These are phyloP conservation scores for Mimas tiliae DNA, from an alignment of 2,888 invertebrate species.

Conservation along the genomic window DNA sequence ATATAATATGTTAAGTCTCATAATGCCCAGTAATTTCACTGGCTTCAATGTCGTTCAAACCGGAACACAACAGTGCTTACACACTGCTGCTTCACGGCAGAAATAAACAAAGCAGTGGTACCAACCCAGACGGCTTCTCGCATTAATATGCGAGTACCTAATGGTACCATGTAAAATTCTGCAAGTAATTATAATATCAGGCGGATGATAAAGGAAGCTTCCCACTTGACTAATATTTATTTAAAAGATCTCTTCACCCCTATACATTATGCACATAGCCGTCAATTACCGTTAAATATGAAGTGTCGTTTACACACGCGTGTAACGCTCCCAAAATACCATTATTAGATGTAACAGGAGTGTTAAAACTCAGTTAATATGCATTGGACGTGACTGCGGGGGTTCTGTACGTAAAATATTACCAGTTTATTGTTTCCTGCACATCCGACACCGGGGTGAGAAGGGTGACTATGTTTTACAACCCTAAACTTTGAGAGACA, in stretches of 20 bases:
- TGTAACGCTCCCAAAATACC: slow-evolving; percentile 38
- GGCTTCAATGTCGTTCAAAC: no score
- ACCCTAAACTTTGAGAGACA: neutral
- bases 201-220: neutral
- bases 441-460: slow-evolving; percentile 48
- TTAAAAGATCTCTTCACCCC: neutral
- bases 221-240: neutral
- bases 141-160: no score
- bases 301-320: slow-evolving; percentile 44
- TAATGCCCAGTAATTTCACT: no score
- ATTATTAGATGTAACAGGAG: slow-evolving; percentile 31
- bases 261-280: slow-evolving; percentile 36
- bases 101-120: no score
- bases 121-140: no score
- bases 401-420: slow-evolving; percentile 50
- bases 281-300: slow-evolving; percentile 59
- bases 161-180: no score
- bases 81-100: no score
- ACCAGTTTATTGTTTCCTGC: slow-evolving; percentile 62
- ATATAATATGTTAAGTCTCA: no score
- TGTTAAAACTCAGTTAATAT: slow-evolving; percentile 44
- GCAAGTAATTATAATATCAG: no score
- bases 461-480: neutral
- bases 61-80: no score
- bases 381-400: slow-evolving; percentile 53